Conservation (phyloP, 2,888 invertebrate genomes). For the Cataglyphis altisquamis region DNA sequence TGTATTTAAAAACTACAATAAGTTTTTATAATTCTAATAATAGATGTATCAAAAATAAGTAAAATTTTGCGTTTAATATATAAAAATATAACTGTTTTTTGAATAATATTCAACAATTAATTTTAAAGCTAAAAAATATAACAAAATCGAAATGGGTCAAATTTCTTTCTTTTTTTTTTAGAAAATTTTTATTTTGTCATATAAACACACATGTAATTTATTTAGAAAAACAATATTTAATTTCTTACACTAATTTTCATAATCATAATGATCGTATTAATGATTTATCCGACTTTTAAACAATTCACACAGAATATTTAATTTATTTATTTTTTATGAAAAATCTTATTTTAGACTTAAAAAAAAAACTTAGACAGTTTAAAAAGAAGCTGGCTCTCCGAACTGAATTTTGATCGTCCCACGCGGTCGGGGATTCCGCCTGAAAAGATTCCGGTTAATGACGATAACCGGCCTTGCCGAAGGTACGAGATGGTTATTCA, state of each 20-base stretch:
- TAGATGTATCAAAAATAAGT: neutral
- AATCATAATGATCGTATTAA: neutral
- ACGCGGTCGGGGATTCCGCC: constrained; percentile 29
- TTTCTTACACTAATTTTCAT: neutral
- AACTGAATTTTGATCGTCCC: neutral
- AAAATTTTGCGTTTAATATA: neutral
- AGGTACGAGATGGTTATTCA: constrained; percentile 51
- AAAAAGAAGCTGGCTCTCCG: neutral
- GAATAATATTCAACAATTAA: neutral
- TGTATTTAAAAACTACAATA: neutral
- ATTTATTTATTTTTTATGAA: constrained; percentile 11
- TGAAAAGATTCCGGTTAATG: constrained; percentile 53
- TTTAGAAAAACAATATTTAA: constrained; percentile 1
- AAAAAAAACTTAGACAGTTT: neutral
- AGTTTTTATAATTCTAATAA: neutral
- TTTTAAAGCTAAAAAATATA: neutral
- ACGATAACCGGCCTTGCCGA: constrained; percentile 56
- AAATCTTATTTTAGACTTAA: constrained; percentile 20
- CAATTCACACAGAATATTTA: constrained; percentile 7
- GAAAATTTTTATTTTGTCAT: neutral
- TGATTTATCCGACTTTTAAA: neutral
- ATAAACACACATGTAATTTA: neutral
- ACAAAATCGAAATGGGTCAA: neutral
- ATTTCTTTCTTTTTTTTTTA: neutral
- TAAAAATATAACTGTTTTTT: neutral